A percentile compares a stretch with the other conserved stretches of the same genome.
phyloP scores from a whole-genome alignment of 2,113 vertebrate genomes.

The Scolopax mira region DNA sequence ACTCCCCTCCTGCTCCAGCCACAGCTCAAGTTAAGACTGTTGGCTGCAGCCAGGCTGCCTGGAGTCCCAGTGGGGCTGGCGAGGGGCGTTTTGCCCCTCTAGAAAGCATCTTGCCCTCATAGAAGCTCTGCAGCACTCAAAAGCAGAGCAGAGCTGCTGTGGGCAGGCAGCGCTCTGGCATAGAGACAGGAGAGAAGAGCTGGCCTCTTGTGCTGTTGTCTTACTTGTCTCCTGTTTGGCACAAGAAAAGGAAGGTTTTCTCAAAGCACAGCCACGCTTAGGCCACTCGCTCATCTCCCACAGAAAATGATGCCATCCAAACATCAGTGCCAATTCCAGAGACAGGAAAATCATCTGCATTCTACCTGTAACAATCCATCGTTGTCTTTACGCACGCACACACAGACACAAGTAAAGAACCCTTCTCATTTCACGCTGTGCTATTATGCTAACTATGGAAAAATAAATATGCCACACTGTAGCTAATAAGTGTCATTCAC shows the following conservation, averaged over 20 bases:
- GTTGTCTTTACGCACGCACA: not conserved
- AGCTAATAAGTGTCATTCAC: conserved; percentile 60
- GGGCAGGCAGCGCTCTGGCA: fast-evolving
- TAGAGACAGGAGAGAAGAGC: fast-evolving
- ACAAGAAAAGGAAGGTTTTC: not conserved
- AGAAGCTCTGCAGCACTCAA: not conserved
- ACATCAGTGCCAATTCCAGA: not conserved
- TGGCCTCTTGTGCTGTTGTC: fast-evolving
- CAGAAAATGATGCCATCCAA: not conserved
- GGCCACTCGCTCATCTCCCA: not conserved
- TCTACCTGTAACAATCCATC: not conserved
- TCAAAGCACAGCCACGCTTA: not conserved
- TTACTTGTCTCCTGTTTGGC: not conserved
- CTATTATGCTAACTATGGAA: conserved; percentile 51
- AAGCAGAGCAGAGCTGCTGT: not conserved
- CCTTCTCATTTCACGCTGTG: conserved; percentile 30
- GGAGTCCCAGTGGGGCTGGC: not conserved
- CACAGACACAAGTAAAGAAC: not conserved
- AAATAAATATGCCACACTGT: conserved; percentile 43
- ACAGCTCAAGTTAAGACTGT: not conserved
- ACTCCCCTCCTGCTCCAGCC: not conserved
- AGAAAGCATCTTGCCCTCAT: fast-evolving
- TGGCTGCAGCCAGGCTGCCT: not conserved
- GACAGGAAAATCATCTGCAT: not conserved
- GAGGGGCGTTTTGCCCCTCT: fast-evolving